Evolutionary conservation across 2,888 invertebrate genomes (phyloP).

Genomic region (Candidula unifasciata): DNA sequence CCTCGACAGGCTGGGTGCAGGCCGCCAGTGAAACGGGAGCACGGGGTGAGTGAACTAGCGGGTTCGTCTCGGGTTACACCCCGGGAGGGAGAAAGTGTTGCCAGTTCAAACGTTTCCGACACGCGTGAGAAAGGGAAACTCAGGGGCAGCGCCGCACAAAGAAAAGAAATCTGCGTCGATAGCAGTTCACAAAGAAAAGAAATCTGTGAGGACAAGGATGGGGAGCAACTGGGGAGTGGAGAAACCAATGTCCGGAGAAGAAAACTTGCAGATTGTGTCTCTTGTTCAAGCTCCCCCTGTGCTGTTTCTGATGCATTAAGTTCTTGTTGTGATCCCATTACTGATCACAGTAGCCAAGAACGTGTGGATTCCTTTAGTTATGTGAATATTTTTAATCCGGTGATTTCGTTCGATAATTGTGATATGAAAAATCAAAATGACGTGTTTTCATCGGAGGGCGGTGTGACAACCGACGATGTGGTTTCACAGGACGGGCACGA

Average conservation of each 20-base stretch:
- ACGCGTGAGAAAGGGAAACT: background rate
- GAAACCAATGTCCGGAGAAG: background rate
- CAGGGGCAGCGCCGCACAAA: background rate
- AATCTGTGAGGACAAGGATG: background rate
- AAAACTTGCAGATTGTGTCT: background rate
- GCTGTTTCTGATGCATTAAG: background rate
- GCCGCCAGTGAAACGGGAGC: background rate
- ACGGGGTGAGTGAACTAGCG: background rate
- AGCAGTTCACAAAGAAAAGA: constrained; percentile 13
- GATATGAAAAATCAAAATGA: background rate
- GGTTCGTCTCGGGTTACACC: constrained; percentile 7
- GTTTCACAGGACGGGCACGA: background rate
- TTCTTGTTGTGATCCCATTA: background rate
- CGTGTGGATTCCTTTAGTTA: background rate
- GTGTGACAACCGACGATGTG: background rate
- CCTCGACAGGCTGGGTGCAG: background rate
- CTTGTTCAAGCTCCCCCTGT: background rate
- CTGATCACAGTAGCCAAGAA: background rate
- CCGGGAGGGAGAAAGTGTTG: background rate
- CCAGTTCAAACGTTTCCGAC: background rate
- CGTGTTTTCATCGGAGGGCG: background rate
- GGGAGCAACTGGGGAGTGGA: background rate
- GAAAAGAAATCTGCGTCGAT: background rate
- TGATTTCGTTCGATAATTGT: background rate
- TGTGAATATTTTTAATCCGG: background rate